These are phyloP conservation scores for Chromis chromis DNA, from an alignment of 2,797 vertebrate species.

Conservation along the genomic window DNA sequence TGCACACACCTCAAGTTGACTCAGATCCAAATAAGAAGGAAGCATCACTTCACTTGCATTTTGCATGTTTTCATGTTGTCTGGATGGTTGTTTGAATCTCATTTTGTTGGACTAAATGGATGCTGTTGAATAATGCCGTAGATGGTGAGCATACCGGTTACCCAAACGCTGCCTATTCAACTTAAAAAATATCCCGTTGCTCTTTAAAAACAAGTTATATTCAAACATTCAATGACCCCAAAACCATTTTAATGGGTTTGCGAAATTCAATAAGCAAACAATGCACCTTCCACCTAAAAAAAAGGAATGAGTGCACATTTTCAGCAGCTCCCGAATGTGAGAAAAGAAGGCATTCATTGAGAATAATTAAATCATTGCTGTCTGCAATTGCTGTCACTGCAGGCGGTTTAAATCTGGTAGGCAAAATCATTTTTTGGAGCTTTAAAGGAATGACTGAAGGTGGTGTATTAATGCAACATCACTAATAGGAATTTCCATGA, in stretches of 20 bases:
- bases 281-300: constrained; percentile 5
- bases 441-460: constrained; percentile 73
- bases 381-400: constrained; percentile 37
- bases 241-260: constrained; percentile 44
- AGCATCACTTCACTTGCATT: constrained; percentile 23
- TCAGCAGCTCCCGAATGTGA: constrained; percentile 44
- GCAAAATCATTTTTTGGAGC: constrained; percentile 61
- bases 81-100: constrained; percentile 15
- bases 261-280: constrained; percentile 41
- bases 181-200: constrained; percentile 32
- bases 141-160: constrained; percentile 39
- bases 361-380: constrained; percentile 68
- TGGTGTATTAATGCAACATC: constrained; percentile 73
- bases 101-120: constrained; percentile 7
- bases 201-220: constrained; percentile 39
- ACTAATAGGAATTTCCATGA: constrained; percentile 71
- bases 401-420: constrained; percentile 55
- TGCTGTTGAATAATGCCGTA: constrained; percentile 32
- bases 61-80: constrained; percentile 29
- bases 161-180: constrained; percentile 24
- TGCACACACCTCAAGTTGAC: constrained; percentile 23
- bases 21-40: constrained; percentile 20
- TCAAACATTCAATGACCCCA: constrained; percentile 47
- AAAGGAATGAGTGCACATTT: constrained; percentile 20
- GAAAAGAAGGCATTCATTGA: constrained; percentile 54